Evolutionary conservation across 2,797 vertebrate genomes (phyloP), one percentile per base, ranked within the genome.

Genomic region (Gila robusta): DNA sequence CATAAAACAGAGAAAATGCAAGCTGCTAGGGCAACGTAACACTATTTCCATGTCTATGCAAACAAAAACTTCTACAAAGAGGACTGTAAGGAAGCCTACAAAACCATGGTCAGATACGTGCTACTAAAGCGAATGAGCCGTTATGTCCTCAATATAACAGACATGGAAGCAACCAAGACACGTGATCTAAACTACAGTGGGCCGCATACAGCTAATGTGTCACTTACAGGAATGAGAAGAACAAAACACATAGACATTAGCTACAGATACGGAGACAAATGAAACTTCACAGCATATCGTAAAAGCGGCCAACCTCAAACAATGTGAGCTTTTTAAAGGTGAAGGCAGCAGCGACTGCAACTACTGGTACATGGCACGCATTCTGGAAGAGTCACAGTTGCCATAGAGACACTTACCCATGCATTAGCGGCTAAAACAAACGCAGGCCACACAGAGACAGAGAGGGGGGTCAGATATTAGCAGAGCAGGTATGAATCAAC

Each of bases 341-440:
- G 83, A 82, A 78, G 73, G 66, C 41, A 78, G 66, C 66, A 41
- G 74, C 41, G 28, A 67, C 83, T 69, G 83, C 21, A 49, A 70
- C 77, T 87, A 95, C 93, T 91, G 93, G 92, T 93, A 94, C 91
- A 94, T 91, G 91, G 93, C 93, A 92, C 93, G 91, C 86, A 77
- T 81, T 88, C 32, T 79, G 94, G 94, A 94, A 93, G 94, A 93
- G 93, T 93, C 90, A 87, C 88, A 84, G 93, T 95, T 94, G 90
- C 94, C 94, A 94, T 35, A 78, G 95, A 92, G 92, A 95, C 93
- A 96, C 96, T 97, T 97, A 96, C 96, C 96, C 91, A 86, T 88
- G 80, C 72, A 89, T 90, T 93, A 91, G 88, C 92, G 91, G 95
- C 94, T 94, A 90, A 94, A 92, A 94, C 92, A 96, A 93, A 95